Percentiles rank a stretch among this genome's conserved stretches.
Conservation (phyloP, 2,113 vertebrate genomes). For the Burhinus oedicnemus region DNA sequence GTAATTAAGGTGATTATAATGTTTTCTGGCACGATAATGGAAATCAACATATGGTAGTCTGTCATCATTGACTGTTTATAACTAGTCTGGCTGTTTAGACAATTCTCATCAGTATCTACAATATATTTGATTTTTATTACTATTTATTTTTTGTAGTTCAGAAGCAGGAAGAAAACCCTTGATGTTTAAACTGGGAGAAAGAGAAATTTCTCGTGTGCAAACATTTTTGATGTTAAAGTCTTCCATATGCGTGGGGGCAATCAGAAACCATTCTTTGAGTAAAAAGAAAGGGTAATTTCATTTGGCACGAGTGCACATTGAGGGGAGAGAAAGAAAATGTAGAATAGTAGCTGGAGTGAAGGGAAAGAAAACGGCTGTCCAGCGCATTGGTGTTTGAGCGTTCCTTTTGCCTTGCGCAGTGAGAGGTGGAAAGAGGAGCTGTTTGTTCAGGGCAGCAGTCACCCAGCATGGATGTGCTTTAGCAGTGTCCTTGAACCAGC, state of each 20-base stretch:
- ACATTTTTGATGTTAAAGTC: neutral
- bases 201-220: neutral
- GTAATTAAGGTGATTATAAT: constrained; percentile 36
- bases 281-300: neutral
- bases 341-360: neutral
- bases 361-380: neutral
- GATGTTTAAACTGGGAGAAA: constrained; percentile 3
- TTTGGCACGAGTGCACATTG: neutral
- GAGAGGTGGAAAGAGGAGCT: neutral
- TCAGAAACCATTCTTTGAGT: neutral
- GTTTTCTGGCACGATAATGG: neutral
- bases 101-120: neutral
- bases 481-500: neutral
- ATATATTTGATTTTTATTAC: neutral
- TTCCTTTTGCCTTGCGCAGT: neutral
- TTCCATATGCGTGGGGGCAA: neutral
- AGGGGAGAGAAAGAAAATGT: neutral
- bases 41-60: constrained; percentile 26
- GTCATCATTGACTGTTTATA: constrained; percentile 33
- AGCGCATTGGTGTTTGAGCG: rapidly evolving
- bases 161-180: constrained; percentile 1
- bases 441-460: neutral
- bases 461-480: neutral
- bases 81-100: neutral
- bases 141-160: constrained; percentile 16